Evolutionary conservation across 2,797 vertebrate genomes (phyloP).

Genomic region (Orientallactaga sibirica): DNA sequence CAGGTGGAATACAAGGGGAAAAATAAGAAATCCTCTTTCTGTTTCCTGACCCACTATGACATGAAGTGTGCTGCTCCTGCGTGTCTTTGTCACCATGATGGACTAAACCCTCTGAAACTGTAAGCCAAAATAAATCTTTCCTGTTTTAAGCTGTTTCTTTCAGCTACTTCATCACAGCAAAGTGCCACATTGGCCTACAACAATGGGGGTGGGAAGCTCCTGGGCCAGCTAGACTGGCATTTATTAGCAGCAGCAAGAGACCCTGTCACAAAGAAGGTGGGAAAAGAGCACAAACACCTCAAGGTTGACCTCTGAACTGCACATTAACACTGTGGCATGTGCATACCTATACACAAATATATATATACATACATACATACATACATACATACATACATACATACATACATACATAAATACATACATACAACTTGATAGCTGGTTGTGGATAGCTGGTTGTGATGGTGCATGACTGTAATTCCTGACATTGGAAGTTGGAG

Average conservation of each 20-base stretch:
- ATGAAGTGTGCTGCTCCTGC: background rate
- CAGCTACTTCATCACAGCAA: background rate
- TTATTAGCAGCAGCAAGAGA: too few species aligned
- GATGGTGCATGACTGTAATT: background rate
- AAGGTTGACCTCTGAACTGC: too few species aligned
- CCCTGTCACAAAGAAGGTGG: too few species aligned
- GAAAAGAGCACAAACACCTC: too few species aligned
- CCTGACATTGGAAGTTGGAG: background rate
- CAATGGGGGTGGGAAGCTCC: background rate
- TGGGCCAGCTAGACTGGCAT: background rate
- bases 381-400: background rate
- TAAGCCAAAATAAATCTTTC: background rate
- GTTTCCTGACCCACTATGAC: background rate
- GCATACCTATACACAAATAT: too few species aligned
- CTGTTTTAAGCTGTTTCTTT: background rate
- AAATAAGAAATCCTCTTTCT: background rate
- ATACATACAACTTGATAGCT: background rate
- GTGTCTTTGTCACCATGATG: background rate
- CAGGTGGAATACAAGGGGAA: background rate
- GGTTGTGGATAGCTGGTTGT: background rate
- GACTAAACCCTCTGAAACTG: background rate
- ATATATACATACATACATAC: too few species aligned
- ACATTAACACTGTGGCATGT: too few species aligned
- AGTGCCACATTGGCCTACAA: too few species aligned
- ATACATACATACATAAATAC: too few species aligned